Percentiles rank a stretch among this genome's conserved stretches.
These are phyloP conservation scores for Heliconius nattereri DNA, from an alignment of 1,140 invertebrate species.

Conservation along the genomic window DNA sequence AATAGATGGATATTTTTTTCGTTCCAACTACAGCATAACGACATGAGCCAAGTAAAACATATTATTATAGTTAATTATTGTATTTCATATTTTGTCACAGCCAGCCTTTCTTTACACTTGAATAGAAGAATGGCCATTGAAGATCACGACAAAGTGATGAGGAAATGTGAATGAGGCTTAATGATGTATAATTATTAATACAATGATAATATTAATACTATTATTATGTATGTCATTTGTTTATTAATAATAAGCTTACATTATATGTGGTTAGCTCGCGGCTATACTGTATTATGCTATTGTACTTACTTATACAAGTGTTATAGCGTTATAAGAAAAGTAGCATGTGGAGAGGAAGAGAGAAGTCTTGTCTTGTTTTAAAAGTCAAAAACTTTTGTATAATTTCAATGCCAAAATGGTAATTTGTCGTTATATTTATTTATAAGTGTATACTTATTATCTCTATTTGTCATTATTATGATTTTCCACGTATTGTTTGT, in stretches of 20 bases:
- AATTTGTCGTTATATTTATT: not conserved
- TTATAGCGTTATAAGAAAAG: not conserved
- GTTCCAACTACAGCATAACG: too few relatives aligned
- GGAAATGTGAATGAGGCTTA: not conserved
- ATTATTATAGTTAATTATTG: not conserved
- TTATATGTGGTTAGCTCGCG: not conserved
- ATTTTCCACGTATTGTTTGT: too few relatives aligned
- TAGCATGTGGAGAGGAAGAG: not conserved
- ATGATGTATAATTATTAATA: slow-evolving; percentile 7
- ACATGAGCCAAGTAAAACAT: too few relatives aligned
- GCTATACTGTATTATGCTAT: not conserved
- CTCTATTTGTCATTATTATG: too few relatives aligned
- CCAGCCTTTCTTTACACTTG: not conserved
- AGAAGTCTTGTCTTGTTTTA: not conserved
- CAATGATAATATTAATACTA: not conserved
- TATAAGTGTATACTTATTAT: not conserved
- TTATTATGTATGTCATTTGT: not conserved
- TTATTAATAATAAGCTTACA: not conserved
- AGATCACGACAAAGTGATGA: not conserved
- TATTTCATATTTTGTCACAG: not conserved
- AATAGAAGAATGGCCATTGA: slow-evolving; percentile 4
- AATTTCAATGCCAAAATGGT: not conserved
- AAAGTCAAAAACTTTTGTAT: not conserved
- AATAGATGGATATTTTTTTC: too few relatives aligned
- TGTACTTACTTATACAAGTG: not conserved